Evolutionary conservation across 1,140 invertebrate genomes (phyloP).

Genomic region (Asobara japonica): DNA sequence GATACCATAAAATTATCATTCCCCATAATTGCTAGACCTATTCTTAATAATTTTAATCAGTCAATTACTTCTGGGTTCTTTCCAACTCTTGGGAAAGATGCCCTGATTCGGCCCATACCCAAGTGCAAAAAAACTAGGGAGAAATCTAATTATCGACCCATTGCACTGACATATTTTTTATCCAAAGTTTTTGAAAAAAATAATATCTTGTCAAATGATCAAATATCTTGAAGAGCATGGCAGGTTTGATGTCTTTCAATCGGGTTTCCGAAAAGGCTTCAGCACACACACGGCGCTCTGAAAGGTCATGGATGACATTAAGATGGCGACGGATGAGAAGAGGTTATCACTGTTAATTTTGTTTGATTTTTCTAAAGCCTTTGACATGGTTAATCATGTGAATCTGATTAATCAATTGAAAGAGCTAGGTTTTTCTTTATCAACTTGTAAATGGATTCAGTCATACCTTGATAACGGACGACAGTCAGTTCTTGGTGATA

Average conservation of each 20-base stretch:
- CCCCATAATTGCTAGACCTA: neutral
- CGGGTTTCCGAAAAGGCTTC: neutral
- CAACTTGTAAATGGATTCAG: neutral
- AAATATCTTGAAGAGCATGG: neutral
- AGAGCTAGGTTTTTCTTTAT: neutral
- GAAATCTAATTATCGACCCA: neutral
- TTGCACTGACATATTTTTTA: neutral
- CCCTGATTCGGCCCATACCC: neutral
- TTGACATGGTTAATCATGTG: neutral
- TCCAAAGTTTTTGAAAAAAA: conserved; percentile 7
- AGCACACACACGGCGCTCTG: neutral
- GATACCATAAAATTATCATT: neutral
- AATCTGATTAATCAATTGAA: neutral
- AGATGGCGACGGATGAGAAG: neutral
- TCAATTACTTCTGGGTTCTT: neutral
- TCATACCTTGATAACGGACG: neutral
- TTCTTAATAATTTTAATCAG: neutral
- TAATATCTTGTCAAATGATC: neutral
- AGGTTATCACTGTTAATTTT: neutral
- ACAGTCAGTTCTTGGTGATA: neutral
- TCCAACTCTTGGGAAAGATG: neutral
- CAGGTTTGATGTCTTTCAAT: neutral
- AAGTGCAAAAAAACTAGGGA: neutral
- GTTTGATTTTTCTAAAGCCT: neutral
- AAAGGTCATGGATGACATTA: neutral